Evolutionary conservation across 2,888 invertebrate genomes (phyloP).

Genomic region (Asteroscopus sphinx): DNA sequence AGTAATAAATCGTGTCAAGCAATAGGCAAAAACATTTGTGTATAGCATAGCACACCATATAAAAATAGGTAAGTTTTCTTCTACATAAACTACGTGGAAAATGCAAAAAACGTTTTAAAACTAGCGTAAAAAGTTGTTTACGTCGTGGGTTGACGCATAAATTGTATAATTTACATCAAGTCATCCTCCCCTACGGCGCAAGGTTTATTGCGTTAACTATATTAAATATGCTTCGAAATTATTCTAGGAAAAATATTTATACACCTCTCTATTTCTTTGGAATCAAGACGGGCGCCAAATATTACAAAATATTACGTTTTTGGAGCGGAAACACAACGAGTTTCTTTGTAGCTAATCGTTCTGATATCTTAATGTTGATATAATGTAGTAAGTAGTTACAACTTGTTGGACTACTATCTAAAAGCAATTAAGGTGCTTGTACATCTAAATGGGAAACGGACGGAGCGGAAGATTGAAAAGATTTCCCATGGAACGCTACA

Average conservation of each 20-base stretch:
- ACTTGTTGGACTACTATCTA: constrained; percentile 47
- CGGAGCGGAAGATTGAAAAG: constrained; percentile 45
- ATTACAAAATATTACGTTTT: constrained; percentile 28
- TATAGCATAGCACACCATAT: constrained; percentile 32
- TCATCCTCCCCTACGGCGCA: constrained; percentile 50
- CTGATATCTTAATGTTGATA: constrained; percentile 30
- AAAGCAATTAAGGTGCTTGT: constrained; percentile 45
- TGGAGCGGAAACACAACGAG: constrained; percentile 47
- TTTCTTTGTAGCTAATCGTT: constrained; percentile 40
- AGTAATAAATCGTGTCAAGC: constrained; percentile 33
- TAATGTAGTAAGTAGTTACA: constrained; percentile 32
- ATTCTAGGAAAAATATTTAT: constrained; percentile 29
- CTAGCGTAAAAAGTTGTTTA: constrained; percentile 56
- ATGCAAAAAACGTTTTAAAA: constrained; percentile 43
- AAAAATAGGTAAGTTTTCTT: constrained; percentile 25
- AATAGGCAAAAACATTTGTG: constrained; percentile 24
- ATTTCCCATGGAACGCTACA: constrained; percentile 47
- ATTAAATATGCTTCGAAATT: constrained; percentile 42
- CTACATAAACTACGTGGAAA: constrained; percentile 28
- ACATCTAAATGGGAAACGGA: constrained; percentile 32
- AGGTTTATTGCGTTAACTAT: constrained; percentile 49
- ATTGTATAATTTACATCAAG: constrained; percentile 59
- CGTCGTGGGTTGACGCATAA: constrained; percentile 48
- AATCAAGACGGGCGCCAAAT: constrained; percentile 22
- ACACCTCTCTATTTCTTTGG: constrained; percentile 15